Evolutionary conservation across 2,113 vertebrate species (phyloP).

Genomic region (Eira barbara): DNA sequence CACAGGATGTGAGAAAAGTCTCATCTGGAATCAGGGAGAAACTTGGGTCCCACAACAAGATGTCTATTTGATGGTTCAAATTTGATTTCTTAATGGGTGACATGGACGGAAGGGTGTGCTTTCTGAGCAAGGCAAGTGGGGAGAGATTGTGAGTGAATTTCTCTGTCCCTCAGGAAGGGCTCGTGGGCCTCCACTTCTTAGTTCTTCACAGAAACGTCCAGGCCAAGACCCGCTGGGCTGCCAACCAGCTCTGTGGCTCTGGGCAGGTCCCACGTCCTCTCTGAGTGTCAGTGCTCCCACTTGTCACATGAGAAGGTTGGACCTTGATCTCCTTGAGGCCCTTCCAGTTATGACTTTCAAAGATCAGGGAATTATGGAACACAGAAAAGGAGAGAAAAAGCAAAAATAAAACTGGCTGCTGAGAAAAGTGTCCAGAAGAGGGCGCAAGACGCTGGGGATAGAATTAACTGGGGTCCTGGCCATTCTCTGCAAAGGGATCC

Average conservation of each 20-base stretch:
- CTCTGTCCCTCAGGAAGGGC: background rate
- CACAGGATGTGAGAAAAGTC: background rate
- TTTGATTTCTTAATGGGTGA: background rate
- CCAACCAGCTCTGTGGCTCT: background rate
- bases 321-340: background rate
- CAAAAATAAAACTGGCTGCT: background rate
- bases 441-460: constrained; percentile 17
- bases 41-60: background rate
- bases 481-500: background rate
- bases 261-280: background rate
- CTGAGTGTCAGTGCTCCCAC: background rate
- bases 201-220: background rate
- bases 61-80: background rate
- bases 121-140: background rate
- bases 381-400: background rate
- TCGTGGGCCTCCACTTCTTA: background rate
- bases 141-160: background rate
- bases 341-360: background rate
- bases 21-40: background rate
- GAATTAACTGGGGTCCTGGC: background rate
- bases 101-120: background rate
- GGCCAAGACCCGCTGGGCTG: background rate
- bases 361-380: background rate
- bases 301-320: background rate
- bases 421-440: constrained; percentile 60